These are phyloP conservation scores for Aegithalos caudatus DNA, from an alignment of 2,113 vertebrate genomes.

Conservation along the genomic window DNA sequence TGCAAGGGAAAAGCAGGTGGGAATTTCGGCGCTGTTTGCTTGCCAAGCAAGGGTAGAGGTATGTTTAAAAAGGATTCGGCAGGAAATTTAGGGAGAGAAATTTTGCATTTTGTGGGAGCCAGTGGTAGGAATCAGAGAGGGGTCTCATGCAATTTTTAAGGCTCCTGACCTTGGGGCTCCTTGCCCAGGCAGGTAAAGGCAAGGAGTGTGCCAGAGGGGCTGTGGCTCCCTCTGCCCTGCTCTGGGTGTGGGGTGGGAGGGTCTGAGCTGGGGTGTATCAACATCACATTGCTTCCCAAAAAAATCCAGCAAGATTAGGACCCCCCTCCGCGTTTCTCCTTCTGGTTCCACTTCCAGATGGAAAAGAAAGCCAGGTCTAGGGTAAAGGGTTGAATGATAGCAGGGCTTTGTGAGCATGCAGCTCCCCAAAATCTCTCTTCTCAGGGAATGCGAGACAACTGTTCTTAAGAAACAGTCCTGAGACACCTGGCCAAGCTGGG, in stretches of 20 bases:
- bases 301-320: background rate
- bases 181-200: background rate
- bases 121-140: background rate
- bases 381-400: background rate
- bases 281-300: background rate
- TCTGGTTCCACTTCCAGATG: background rate
- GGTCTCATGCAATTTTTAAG: background rate
- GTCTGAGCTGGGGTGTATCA: background rate
- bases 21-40: background rate
- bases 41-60: background rate
- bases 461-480: background rate
- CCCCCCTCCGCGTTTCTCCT: fast-evolving
- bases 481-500: background rate
- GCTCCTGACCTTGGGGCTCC: background rate
- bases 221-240: background rate
- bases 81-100: background rate
- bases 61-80: background rate
- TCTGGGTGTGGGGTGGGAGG: background rate
- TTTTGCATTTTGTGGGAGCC: background rate
- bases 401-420: background rate
- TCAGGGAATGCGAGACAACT: background rate
- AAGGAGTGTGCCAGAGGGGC: fast-evolving
- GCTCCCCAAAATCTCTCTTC: background rate
- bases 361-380: background rate
- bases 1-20: background rate